These are phyloP conservation scores for Aphodius granarius DNA, from an alignment of 2,888 invertebrate species.

Conservation along the genomic window DNA sequence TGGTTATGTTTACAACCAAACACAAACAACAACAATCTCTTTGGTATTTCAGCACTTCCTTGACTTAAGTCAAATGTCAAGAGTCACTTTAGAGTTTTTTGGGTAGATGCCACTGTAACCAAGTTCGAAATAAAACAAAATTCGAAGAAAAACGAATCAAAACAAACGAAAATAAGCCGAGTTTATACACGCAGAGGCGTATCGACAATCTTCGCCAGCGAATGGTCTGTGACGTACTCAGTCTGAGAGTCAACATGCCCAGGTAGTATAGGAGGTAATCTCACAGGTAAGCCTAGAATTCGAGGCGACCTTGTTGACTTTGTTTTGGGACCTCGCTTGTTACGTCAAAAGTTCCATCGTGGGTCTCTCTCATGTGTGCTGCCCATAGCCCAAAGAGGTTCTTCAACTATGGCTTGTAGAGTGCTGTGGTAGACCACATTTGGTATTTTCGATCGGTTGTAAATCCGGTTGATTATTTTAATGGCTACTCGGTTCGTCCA, in stretches of 20 bases:
- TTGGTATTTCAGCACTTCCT: neutral
- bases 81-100: neutral
- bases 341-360: neutral
- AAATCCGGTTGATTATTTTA: neutral
- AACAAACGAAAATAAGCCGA: neutral
- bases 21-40: neutral
- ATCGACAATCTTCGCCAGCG: neutral
- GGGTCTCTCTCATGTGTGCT: neutral
- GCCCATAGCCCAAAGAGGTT: neutral
- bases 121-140: too few species aligned
- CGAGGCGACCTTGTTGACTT: slow-evolving; percentile 8
- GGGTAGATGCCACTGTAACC: neutral
- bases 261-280: slow-evolving; percentile 9
- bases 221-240: slow-evolving; percentile 1
- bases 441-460: neutral
- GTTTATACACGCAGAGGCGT: neutral
- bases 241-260: neutral
- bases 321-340: slow-evolving; percentile 10
- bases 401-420: neutral
- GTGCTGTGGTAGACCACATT: neutral
- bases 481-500: neutral
- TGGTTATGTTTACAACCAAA: neutral
- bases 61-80: neutral
- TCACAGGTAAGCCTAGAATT: slow-evolving; percentile 11
- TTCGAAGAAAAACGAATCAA: neutral